phyloP scores from a whole-genome alignment of 2,797 vertebrate species.

The Sebastes wilsoni region DNA sequence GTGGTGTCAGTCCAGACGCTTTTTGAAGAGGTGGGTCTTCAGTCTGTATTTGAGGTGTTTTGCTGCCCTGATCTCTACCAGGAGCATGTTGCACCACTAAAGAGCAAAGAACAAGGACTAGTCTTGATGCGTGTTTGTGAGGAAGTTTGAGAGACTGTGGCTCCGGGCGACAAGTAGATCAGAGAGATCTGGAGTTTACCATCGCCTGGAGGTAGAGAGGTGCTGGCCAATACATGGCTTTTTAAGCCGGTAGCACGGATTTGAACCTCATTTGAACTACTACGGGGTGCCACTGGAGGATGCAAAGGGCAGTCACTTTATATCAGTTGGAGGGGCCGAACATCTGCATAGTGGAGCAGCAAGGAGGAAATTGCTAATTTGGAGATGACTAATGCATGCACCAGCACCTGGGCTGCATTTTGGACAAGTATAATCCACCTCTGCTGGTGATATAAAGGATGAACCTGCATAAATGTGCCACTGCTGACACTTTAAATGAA shows the following conservation, averaged over 20 bases:
- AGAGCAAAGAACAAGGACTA: conserved; percentile 30
- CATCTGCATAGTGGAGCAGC: conserved; percentile 41
- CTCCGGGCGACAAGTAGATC: conserved; percentile 53
- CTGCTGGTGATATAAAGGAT: conserved; percentile 22
- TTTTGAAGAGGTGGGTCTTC: conserved; percentile 6
- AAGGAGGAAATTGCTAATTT: conserved; percentile 41
- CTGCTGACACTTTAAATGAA: background rate
- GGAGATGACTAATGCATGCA: conserved; percentile 41
- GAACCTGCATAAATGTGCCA: conserved; percentile 14
- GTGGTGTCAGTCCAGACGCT: background rate
- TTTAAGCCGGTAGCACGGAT: conserved; percentile 7
- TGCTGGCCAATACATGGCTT: conserved; percentile 26
- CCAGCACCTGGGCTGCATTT: conserved; percentile 41
- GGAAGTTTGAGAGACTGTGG: conserved; percentile 43
- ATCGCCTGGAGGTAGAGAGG: conserved; percentile 51
- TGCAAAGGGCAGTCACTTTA: conserved; percentile 19
- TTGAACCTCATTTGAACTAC: conserved; percentile 32
- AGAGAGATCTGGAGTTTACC: conserved; percentile 52
- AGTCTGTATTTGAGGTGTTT: conserved; percentile 11
- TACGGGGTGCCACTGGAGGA: conserved; percentile 7
- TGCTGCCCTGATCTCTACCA: conserved; percentile 32
- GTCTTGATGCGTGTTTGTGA: conserved; percentile 32
- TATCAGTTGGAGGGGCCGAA: conserved; percentile 32
- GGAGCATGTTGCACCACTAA: conserved; percentile 13
- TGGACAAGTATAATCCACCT: conserved; percentile 12